Percentiles rank a stretch among this genome's conserved stretches.
Evolutionary conservation across 2,797 vertebrate genomes (phyloP).

Genomic region (Characodon lateralis): DNA sequence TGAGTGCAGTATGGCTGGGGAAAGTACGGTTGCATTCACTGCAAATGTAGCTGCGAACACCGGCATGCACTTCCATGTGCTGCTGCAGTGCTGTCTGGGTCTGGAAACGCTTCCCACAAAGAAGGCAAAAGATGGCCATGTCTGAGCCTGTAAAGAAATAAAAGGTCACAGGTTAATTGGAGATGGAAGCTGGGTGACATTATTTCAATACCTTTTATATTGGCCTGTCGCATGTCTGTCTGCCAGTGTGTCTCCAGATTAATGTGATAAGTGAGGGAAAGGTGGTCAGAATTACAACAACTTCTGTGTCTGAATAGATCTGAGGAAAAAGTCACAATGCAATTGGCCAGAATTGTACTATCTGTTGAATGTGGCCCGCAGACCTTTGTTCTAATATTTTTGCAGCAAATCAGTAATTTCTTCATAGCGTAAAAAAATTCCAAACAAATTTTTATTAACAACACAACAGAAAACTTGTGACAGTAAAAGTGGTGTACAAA

Average conservation of each 20-base stretch:
- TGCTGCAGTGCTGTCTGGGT: slow-evolving; percentile 92
- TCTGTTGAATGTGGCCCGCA: background rate
- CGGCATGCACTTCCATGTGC: slow-evolving; percentile 97
- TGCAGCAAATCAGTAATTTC: background rate
- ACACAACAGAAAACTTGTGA: background rate
- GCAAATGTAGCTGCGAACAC: slow-evolving; percentile 95
- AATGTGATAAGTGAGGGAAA: background rate
- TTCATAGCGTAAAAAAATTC: background rate
- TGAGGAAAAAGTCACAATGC: background rate
- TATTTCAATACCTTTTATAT: background rate
- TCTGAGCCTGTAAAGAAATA: slow-evolving; percentile 82
- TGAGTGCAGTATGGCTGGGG: slow-evolving; percentile 95
- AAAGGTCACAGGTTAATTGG: background rate
- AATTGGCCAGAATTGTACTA: background rate
- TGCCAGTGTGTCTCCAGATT: background rate
- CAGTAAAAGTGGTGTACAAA: background rate
- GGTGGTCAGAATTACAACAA: background rate
- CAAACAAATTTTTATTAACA: background rate
- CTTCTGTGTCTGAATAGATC: background rate
- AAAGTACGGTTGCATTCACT: slow-evolving; percentile 96
- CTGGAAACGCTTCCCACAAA: slow-evolving; percentile 95
- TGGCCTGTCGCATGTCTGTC: background rate
- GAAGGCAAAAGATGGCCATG: slow-evolving; percentile 96
- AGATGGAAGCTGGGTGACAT: background rate
- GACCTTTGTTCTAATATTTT: background rate